Percentiles rank a stretch among this genome's conserved stretches.
These are phyloP conservation scores for Meles meles DNA, from an alignment of 2,113 vertebrate genomes.

Conservation along the genomic window DNA sequence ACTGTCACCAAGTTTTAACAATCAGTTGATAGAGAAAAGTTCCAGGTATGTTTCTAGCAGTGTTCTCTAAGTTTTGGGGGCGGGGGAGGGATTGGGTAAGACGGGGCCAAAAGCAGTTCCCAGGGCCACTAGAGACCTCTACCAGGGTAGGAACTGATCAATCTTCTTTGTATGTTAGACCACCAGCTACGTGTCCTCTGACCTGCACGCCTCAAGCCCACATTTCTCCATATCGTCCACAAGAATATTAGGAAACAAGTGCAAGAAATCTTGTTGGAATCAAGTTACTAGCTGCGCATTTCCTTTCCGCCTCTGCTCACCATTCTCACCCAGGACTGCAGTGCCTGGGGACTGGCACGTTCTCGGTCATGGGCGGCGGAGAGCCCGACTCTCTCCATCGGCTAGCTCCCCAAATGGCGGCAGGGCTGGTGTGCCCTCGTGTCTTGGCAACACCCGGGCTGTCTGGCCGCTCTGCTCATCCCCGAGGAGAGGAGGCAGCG, in stretches of 20 bases:
- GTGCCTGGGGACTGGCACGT: not conserved
- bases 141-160: not conserved
- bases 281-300: not conserved
- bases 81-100: not conserved
- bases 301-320: not conserved
- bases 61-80: not conserved
- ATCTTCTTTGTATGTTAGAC: not conserved
- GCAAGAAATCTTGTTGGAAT: not conserved
- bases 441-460: not conserved
- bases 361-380: not conserved
- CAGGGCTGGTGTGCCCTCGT: not conserved
- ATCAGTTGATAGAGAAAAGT: not conserved
- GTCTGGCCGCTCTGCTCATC: not conserved
- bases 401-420: not conserved
- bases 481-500: not conserved
- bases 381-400: not conserved
- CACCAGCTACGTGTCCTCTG: too few species aligned
- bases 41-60: not conserved
- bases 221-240: not conserved
- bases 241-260: not conserved
- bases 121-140: not conserved
- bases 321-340: not conserved
- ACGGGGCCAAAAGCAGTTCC: not conserved
- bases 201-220: not conserved
- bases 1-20: not conserved